phyloP scores from a whole-genome alignment of 2,888 invertebrate genomes.

The Spodoptera exigua region DNA sequence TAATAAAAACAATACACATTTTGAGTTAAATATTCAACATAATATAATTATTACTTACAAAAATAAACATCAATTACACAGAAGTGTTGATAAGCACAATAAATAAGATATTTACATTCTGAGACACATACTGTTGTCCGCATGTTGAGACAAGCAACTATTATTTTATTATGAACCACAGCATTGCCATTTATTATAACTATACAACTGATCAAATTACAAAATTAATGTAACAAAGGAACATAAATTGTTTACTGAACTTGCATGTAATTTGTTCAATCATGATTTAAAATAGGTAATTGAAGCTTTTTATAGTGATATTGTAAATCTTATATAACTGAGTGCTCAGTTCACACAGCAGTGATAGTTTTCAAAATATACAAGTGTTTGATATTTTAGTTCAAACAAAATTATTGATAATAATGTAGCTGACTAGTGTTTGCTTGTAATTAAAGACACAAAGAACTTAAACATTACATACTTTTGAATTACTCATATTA shows the following conservation, averaged over 20 bases:
- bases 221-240: conserved; percentile 50
- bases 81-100: conserved; percentile 56
- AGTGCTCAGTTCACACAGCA: conserved; percentile 12
- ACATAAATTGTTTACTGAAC: conserved; percentile 38
- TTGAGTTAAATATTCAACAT: conserved; percentile 83
- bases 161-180: conserved; percentile 34
- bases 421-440: conserved; percentile 77
- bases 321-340: conserved; percentile 15
- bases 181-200: conserved; percentile 1
- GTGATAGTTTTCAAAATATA: conserved; percentile 29
- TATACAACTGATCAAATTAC: conserved; percentile 24
- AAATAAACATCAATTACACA: conserved; percentile 78
- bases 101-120: conserved; percentile 57
- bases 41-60: conserved; percentile 82
- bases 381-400: conserved; percentile 41
- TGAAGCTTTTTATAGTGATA: conserved; percentile 14
- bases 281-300: conserved; percentile 40
- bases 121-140: conserved; percentile 40
- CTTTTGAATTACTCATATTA: conserved; percentile 46
- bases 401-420: conserved; percentile 44
- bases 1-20: conserved; percentile 78
- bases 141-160: conserved; percentile 20
- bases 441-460: conserved; percentile 69
- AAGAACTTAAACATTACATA: conserved; percentile 47
- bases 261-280: conserved; percentile 34